Base-by-base conservation (phyloP, 2,888 invertebrate genomes). In the Ophion ellenae region DNA sequence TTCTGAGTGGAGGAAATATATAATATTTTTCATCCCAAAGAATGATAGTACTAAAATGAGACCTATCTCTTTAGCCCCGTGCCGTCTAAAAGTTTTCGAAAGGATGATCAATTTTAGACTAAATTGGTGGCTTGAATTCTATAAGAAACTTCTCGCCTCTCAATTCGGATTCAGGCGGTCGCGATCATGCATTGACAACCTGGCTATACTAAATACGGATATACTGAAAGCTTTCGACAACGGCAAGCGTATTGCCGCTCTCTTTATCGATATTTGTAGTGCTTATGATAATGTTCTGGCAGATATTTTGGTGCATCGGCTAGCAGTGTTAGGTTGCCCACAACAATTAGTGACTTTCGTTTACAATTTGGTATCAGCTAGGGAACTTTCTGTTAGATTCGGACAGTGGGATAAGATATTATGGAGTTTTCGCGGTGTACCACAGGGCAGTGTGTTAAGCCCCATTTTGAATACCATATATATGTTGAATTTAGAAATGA, bases 61-160 rank as follows among this genome's bases (percentile, higher is more conserved):
- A 14, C 80, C 84, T 2, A 86, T 86, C 5, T 69, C 86, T 14
- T 47, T 84, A 24, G 61, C 86, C n/a, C 63, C 74, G 2, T 84
- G 86, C 40, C 67, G 80, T 7, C 70, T 66, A 0, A 83, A 5
- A 84, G 77, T 64, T 64, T 28, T 24, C 28, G 61, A 20, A 81
- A 64, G 69, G 10, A 81, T 86, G 57, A 47, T 83, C 10, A 83
- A 80, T 36, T 36, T 70, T 36, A 81, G 83, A 67, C 24, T 81
- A 6, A 45, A 3, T 11, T 70, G 70, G 70, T 86, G 83, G 77
- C 11, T 76, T 20, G 86, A 86, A 81, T 24, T 20, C 36, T 36
- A 80, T 5, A 32, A 57, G 17, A 71, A 64, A 36, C 61, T 80
- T 14, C 64, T 71, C 0, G 47, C 47, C 2, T 71, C 64, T 5